A percentile compares a stretch with the other conserved stretches of the same genome.
These are phyloP conservation scores for Myopa testacea DNA, from an alignment of 2,888 invertebrate species.

Conservation along the genomic window DNA sequence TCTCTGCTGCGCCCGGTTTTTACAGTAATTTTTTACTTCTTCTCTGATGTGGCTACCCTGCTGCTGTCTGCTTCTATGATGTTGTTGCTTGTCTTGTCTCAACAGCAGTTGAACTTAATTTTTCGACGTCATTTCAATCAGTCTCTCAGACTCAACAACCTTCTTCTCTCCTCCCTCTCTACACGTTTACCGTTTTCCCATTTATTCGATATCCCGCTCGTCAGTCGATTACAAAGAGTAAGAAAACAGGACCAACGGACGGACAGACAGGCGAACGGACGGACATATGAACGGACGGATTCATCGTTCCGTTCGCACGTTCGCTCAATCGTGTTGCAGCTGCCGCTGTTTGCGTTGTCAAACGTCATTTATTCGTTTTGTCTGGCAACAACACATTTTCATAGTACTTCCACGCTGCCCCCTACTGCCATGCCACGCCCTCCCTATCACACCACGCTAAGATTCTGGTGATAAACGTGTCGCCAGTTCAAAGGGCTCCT, in stretches of 20 bases:
- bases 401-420: background rate
- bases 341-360: conserved; percentile 29
- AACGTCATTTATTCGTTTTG: conserved; percentile 27
- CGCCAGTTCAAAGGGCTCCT: conserved; percentile 30
- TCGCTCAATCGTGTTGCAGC: conserved; percentile 29
- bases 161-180: background rate
- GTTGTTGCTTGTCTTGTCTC: too few species aligned
- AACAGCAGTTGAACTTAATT: too few species aligned
- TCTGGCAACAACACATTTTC: conserved; percentile 8
- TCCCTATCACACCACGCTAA: background rate
- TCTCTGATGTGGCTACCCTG: background rate
- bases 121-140: too few species aligned
- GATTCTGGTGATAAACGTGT: conserved; percentile 16
- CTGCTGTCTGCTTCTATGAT: background rate
- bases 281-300: too few species aligned
- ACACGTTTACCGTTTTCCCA: background rate
- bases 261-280: too few species aligned
- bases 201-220: background rate
- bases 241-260: too few species aligned
- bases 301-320: background rate
- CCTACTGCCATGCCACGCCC: background rate
- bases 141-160: too few species aligned
- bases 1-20: too few species aligned
- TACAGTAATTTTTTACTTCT: background rate
- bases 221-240: too few species aligned